These are phyloP conservation scores for Carcinoscorpius rotundicauda DNA, from an alignment of 1,140 invertebrate species.

Conservation along the genomic window DNA sequence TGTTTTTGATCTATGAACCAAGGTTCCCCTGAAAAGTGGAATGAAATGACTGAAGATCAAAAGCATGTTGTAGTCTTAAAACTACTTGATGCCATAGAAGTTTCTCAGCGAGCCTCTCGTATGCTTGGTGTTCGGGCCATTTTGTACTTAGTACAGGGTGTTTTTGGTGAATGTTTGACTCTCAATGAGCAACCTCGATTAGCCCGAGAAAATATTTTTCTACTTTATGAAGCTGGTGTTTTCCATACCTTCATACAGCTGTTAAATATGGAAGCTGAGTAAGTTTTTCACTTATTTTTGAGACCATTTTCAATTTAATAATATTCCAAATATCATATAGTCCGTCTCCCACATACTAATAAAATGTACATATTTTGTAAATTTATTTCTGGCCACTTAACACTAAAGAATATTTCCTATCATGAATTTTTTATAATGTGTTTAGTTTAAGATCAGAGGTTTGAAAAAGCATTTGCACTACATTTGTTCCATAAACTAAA, in stretches of 20 bases:
- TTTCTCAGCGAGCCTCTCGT: conserved; percentile 60
- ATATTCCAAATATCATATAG: too few species aligned
- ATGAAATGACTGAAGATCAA: conserved; percentile 49
- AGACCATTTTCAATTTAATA: too few species aligned
- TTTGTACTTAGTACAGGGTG: conserved; percentile 71
- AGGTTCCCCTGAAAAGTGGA: conserved; percentile 63
- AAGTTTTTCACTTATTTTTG: conserved; percentile 27
- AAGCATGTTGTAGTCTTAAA: conserved; percentile 64
- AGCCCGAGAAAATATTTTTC: conserved; percentile 56
- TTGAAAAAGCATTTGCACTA: too few species aligned
- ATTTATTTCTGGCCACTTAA: too few species aligned
- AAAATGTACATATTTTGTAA: too few species aligned
- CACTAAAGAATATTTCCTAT: too few species aligned
- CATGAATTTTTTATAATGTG: too few species aligned
- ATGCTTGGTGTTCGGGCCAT: conserved; percentile 78
- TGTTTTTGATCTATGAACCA: conserved; percentile 25
- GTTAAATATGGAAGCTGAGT: conserved; percentile 88
- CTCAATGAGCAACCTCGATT: conserved; percentile 19
- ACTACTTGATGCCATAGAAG: conserved; percentile 77
- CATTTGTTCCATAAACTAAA: too few species aligned
- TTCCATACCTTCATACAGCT: conserved; percentile 82
- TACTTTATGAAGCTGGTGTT: conserved; percentile 75
- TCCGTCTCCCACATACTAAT: too few species aligned
- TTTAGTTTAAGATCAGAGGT: too few species aligned
- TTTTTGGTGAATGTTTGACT: conserved; percentile 22